Evolutionary conservation across 2,797 vertebrate genomes (phyloP).

Genomic region (Anabas testudineus): DNA sequence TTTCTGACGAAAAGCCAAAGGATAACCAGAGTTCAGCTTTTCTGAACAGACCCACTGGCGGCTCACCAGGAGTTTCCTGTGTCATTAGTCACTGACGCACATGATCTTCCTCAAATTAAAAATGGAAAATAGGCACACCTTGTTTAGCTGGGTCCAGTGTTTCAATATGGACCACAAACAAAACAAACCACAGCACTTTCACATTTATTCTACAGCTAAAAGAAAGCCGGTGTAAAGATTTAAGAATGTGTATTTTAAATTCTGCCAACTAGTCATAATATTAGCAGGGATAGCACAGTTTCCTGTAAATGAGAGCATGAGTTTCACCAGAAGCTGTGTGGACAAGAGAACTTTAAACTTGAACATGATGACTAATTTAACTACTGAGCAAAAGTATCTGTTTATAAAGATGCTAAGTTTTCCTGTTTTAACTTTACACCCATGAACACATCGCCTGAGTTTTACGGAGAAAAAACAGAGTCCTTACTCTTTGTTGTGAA

Average conservation of each 20-base stretch:
- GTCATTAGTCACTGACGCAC: conserved; percentile 62
- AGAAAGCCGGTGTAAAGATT: background rate
- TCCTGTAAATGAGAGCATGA: background rate
- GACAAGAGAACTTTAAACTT: background rate
- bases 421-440: background rate
- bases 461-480: too few relatives aligned
- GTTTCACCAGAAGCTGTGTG: background rate
- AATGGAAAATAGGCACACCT: conserved; percentile 45
- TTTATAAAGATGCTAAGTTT: too few relatives aligned
- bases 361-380: too few relatives aligned
- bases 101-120: conserved; percentile 47
- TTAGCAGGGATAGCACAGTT: background rate
- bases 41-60: conserved; percentile 29
- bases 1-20: conserved; percentile 26
- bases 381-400: background rate
- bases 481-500: background rate
- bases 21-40: conserved; percentile 71
- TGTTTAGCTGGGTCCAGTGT: background rate
- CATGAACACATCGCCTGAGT: too few relatives aligned
- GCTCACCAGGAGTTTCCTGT: conserved; percentile 61
- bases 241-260: background rate
- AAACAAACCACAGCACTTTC: background rate
- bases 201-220: background rate
- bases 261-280: background rate
- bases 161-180: background rate